These are phyloP conservation scores for Asteroscopus sphinx DNA, from an alignment of 2,888 invertebrate genomes.

Conservation along the genomic window DNA sequence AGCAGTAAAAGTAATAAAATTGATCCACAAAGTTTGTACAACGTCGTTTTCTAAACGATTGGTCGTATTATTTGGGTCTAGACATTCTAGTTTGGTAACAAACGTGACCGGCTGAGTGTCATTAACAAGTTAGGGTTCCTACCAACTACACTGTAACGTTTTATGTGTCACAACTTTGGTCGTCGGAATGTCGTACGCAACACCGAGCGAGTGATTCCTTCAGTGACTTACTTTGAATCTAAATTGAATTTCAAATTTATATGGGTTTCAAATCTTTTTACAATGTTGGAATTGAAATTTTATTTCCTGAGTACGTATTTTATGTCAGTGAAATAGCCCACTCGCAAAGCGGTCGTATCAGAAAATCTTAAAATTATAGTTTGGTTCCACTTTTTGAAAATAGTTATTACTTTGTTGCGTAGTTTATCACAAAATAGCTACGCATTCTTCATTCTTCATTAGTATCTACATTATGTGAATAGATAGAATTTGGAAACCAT, in stretches of 20 bases:
- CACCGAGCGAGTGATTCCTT: conserved; percentile 20
- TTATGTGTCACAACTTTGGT: conserved; percentile 30
- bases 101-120: conserved; percentile 27
- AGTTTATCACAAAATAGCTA: no score
- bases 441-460: no score
- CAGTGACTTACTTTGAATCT: conserved; percentile 25
- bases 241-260: conserved; percentile 39
- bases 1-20: conserved; percentile 47
- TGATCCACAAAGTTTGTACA: conserved; percentile 45
- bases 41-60: conserved; percentile 48
- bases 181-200: conserved; percentile 11
- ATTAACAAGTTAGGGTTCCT: conserved; percentile 30
- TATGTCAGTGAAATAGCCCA: not conserved
- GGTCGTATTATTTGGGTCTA: conserved; percentile 36
- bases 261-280: conserved; percentile 13
- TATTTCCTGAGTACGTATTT: conserved; percentile 5
- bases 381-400: no score
- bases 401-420: no score
- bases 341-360: not conserved
- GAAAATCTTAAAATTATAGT: no score
- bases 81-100: conserved; percentile 24
- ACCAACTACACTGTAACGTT: conserved; percentile 40
- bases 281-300: conserved; percentile 23
- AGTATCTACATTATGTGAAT: no score
- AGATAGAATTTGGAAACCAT: no score